phyloP scores from a whole-genome alignment of 1,140 invertebrate species.

The Paraescarpia echinospica region DNA sequence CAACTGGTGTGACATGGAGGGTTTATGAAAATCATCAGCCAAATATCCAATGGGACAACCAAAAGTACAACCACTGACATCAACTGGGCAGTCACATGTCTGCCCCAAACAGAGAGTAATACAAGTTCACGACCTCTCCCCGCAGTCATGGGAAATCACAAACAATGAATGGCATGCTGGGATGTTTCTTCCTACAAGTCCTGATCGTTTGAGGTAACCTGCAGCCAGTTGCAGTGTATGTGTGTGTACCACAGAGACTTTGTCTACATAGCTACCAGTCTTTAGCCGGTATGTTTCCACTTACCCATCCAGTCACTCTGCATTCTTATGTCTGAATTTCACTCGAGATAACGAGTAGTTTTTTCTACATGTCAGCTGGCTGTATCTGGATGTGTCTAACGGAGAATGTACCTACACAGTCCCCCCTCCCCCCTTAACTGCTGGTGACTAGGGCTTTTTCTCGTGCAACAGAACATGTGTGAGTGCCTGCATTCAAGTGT shows the following conservation, averaged over 20 bases:
- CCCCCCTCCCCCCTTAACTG: not conserved
- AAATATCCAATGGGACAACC: too few species aligned
- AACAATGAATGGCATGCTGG: too few species aligned
- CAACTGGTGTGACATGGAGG: too few species aligned
- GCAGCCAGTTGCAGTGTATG: not conserved
- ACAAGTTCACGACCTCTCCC: too few species aligned
- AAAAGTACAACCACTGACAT: too few species aligned
- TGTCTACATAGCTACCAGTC: not conserved
- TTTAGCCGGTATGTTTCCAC: not conserved
- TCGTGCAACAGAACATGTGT: not conserved
- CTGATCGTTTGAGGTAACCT: not conserved
- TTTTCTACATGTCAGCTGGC: not conserved
- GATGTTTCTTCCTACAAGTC: not conserved
- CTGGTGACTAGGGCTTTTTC: not conserved
- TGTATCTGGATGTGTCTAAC: not conserved
- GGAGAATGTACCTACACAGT: not conserved
- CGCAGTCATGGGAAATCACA: too few species aligned
- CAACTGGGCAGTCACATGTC: too few species aligned
- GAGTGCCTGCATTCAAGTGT: too few species aligned
- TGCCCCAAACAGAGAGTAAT: too few species aligned
- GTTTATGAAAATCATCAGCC: too few species aligned
- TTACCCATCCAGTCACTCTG: not conserved
- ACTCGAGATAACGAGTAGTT: not conserved
- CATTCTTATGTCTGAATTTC: not conserved
- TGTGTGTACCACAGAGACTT: not conserved